A percentile compares a stretch with the other conserved stretches of the same genome.
phyloP scores from a whole-genome alignment of 2,888 invertebrate species.

The Mayetiola destructor region DNA sequence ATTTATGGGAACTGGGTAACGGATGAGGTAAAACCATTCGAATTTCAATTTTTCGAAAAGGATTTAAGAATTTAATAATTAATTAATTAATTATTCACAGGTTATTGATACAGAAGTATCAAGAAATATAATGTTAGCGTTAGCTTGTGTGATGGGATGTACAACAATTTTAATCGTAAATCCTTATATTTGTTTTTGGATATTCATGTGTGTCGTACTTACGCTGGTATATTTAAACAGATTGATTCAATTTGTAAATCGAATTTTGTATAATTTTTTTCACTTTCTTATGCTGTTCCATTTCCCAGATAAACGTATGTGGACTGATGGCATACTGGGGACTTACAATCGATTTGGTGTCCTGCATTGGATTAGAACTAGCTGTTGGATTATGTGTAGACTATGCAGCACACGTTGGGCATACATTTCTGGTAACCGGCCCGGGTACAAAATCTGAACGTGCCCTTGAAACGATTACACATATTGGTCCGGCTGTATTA shows the following conservation, averaged over 20 bases:
- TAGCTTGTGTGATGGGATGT: constrained; percentile 65
- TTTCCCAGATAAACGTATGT: constrained; percentile 45
- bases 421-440: constrained; percentile 55
- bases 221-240: constrained; percentile 41
- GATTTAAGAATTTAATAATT: constrained; percentile 19
- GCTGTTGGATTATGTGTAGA: constrained; percentile 73
- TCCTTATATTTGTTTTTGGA: constrained; percentile 61
- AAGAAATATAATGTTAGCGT: constrained; percentile 58
- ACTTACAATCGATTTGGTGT: constrained; percentile 61
- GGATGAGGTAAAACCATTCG: constrained; percentile 44
- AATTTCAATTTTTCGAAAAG: background rate
- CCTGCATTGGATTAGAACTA: constrained; percentile 64
- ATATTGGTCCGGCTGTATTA: constrained; percentile 62
- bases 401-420: constrained; percentile 68
- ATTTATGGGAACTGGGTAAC: constrained; percentile 62
- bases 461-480: constrained; percentile 47
- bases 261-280: background rate
- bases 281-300: constrained; percentile 14
- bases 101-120: constrained; percentile 58
- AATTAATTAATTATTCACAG: constrained; percentile 23
- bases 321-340: constrained; percentile 72
- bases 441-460: constrained; percentile 42
- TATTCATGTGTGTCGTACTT: constrained; percentile 57
- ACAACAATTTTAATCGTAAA: constrained; percentile 62
- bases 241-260: background rate